phyloP scores from a whole-genome alignment of 2,113 vertebrate genomes.

The Cariama cristata region DNA sequence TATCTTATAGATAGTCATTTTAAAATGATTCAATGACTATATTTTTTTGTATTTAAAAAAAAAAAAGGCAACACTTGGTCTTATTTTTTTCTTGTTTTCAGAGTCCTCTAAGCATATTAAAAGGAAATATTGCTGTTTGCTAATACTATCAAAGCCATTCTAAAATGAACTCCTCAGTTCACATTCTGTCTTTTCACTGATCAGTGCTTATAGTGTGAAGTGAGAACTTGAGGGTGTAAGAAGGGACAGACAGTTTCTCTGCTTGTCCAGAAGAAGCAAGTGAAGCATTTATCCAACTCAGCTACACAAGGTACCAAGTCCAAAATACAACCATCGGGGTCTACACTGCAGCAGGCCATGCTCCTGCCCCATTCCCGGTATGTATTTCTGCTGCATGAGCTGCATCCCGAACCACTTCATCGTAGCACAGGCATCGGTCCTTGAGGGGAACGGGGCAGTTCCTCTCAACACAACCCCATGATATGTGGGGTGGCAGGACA shows the following conservation, averaged over 20 bases:
- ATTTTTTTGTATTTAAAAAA: slow-evolving; percentile 35
- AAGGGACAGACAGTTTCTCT: background rate
- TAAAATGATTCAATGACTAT: slow-evolving; percentile 58
- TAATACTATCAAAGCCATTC: background rate
- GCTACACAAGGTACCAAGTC: background rate
- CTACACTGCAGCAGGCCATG: fast-evolving
- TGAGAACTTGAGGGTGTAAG: background rate
- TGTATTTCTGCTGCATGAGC: fast-evolving
- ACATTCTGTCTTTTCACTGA: background rate
- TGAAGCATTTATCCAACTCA: background rate
- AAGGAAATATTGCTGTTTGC: background rate
- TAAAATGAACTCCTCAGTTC: background rate
- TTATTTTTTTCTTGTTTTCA: slow-evolving; percentile 19
- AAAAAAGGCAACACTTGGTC: background rate
- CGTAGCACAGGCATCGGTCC: background rate
- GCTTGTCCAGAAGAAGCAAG: background rate
- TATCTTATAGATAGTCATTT: slow-evolving; percentile 51
- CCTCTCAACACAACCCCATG: background rate
- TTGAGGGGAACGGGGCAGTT: fast-evolving
- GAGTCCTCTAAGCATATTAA: background rate
- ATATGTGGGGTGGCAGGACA: background rate
- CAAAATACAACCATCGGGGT: background rate
- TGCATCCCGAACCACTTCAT: background rate
- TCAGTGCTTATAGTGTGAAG: background rate
- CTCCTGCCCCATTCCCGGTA: background rate